Evolutionary conservation across 2,888 invertebrate species (phyloP), one percentile per base, ranked within the genome.

Genomic region (Epistrophe eligans): DNA sequence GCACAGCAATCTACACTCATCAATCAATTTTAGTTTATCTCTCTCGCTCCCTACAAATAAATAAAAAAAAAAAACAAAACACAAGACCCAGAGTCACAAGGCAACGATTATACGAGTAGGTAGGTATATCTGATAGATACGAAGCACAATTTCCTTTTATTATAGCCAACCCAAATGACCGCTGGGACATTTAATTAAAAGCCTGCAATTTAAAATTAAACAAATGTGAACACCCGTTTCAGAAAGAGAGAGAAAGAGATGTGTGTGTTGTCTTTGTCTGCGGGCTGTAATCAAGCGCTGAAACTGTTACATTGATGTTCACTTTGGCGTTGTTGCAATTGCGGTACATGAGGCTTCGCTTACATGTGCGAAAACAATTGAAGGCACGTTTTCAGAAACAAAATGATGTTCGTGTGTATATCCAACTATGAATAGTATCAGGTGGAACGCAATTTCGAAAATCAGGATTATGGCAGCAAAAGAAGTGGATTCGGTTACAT

Each of bases 141-240:
- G 62, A 64, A 38, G 24, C 55, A 28, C 32, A 60, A 67, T 58
- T 81, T 35, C 48, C 52, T 62, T 70, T 28, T 38, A 64, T 76
- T 81, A n/a, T n/a, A 24, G 62, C 38, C 57, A 48, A 40, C 57
- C 17, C 55, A 40, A 52, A 17, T 40, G 58, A 64, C 73, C 77
- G 24, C 70, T 64, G 62, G 71, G 77, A 79, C 70, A 82, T 85
- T 85, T 82, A 85, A 85, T 85, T 85, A 85, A 85, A 85, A 74
- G 57, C 58, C 74, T 28, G 38, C 77, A 85, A 85, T 85, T 82
- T 85, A 58, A 74, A 77, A 82, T 85, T 82, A 57, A 82, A 82
- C 82, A 85, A 85, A 79, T 77, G 81, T 62, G 57, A 4, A 43
- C 38, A 85, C 45, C 50, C 62, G 74, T 62, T 84, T 58, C 28